Conservation (phyloP, 2,888 invertebrate genomes). For the Zootermopsis nevadensis region DNA sequence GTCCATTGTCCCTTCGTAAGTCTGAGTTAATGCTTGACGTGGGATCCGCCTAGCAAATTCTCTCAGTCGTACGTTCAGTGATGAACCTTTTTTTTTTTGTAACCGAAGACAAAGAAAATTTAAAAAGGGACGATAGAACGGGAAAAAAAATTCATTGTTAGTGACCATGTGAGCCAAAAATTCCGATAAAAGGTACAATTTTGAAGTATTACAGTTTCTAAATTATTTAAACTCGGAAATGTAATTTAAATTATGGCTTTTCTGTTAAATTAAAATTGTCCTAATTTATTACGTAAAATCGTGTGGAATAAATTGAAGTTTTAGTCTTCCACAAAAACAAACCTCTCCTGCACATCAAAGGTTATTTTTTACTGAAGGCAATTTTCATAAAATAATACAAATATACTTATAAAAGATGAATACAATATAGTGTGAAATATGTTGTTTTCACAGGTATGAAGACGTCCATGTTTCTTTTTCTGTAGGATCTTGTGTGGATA, state of each 20-base stretch:
- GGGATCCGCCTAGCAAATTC: background rate
- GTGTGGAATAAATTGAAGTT: background rate
- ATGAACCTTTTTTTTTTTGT: background rate
- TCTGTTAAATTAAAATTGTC: background rate
- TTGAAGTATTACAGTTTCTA: background rate
- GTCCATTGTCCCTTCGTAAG: background rate
- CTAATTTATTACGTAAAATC: background rate
- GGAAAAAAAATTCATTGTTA: background rate
- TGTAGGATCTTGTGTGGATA: no score
- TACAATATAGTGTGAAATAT: no score
- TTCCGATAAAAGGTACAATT: background rate
- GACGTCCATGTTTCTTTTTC: no score
- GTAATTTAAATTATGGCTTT: background rate
- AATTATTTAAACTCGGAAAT: background rate
- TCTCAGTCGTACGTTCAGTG: background rate
- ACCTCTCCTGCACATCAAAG: background rate
- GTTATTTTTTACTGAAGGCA: no score
- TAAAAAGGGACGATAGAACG: background rate
- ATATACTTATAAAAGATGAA: no score
- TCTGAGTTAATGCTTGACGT: background rate
- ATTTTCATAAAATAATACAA: no score
- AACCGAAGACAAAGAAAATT: background rate
- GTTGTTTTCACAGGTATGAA: no score
- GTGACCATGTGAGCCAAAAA: background rate
- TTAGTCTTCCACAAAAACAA: background rate